Evolutionary conservation across 2,888 invertebrate species (phyloP).

Genomic region (Mantis religiosa): DNA sequence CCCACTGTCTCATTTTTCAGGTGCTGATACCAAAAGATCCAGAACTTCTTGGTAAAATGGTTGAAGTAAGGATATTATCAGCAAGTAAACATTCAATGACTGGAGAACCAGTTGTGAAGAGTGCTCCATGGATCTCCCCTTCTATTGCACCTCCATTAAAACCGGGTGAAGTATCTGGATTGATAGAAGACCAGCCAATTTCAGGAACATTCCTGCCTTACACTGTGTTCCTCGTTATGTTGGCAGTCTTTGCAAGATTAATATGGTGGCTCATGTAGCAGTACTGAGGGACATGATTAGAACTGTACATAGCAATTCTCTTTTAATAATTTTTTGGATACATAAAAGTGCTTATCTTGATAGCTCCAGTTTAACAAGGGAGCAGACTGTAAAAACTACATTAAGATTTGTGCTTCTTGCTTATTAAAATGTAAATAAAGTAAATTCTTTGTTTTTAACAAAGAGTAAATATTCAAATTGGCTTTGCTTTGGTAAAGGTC

Average conservation of each 20-base stretch:
- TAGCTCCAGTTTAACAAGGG: too few species aligned
- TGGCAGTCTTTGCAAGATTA: constrained; percentile 40
- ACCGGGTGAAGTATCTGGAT: neutral
- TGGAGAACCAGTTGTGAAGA: constrained; percentile 54
- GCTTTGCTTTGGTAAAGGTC: too few species aligned
- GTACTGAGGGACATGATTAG: too few species aligned
- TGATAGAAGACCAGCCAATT: neutral
- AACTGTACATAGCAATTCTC: too few species aligned
- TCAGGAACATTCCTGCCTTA: constrained; percentile 36
- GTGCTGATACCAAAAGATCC: constrained; percentile 76
- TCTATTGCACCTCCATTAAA: neutral
- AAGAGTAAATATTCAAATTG: too few species aligned
- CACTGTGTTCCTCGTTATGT: constrained; percentile 39
- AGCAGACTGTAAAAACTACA: too few species aligned
- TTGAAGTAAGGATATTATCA: constrained; percentile 68
- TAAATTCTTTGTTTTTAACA: too few species aligned
- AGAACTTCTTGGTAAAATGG: constrained; percentile 74
- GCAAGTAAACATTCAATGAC: constrained; percentile 76
- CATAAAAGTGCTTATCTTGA: too few species aligned
- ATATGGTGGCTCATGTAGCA: constrained; percentile 37
- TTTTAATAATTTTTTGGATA: too few species aligned
- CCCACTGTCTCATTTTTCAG: constrained; percentile 36
- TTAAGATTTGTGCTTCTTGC: too few species aligned
- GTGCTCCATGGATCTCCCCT: neutral
- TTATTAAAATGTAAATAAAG: too few species aligned